phyloP scores from a whole-genome alignment of 2,888 invertebrate genomes.

The Cantharis nigra region DNA sequence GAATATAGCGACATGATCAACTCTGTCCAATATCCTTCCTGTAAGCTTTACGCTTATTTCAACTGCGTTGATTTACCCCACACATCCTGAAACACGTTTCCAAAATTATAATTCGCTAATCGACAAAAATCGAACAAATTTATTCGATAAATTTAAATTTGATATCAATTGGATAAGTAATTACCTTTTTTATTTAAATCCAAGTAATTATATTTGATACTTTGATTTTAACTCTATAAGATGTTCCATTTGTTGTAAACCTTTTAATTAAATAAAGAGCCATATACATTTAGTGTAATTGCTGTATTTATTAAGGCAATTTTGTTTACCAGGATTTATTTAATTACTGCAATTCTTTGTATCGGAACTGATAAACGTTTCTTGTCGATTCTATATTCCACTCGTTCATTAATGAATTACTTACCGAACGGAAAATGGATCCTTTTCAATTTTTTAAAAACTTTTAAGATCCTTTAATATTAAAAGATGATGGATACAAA shows the following conservation, averaged over 20 bases:
- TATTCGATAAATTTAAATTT: neutral
- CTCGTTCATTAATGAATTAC: neutral
- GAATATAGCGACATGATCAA: slow-evolving; percentile 24
- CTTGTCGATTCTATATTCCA: neutral
- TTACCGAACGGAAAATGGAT: neutral
- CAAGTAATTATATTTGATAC: neutral
- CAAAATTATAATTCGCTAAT: neutral
- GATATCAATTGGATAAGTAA: neutral
- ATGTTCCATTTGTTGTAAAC: neutral
- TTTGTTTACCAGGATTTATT: neutral
- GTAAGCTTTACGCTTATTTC: slow-evolving; percentile 18
- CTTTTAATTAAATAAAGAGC: neutral
- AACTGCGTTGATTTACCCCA: slow-evolving; percentile 19
- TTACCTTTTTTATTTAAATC: neutral
- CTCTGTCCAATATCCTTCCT: slow-evolving; percentile 31
- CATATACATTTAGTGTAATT: neutral
- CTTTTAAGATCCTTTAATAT: neutral
- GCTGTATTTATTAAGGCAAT: neutral
- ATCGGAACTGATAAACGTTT: neutral
- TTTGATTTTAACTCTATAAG: neutral
- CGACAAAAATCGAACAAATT: neutral
- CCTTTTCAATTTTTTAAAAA: neutral
- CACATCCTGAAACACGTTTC: slow-evolving; percentile 10
- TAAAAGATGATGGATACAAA: neutral
- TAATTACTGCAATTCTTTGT: neutral